Evolutionary conservation across 2,888 invertebrate species (phyloP).

Genomic region (Choristoneura rosaceana): DNA sequence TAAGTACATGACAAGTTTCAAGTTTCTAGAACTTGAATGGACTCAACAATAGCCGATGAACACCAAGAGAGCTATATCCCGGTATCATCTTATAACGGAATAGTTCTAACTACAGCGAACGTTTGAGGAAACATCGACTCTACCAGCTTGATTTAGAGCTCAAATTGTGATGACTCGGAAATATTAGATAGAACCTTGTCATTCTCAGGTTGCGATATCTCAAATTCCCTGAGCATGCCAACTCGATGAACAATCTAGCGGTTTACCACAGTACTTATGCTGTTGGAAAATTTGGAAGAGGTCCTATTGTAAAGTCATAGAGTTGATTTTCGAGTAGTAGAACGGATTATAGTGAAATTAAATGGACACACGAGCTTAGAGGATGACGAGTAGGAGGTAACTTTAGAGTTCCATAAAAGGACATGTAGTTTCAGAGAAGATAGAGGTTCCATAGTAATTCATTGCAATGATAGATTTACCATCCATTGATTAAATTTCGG

Average conservation of each 20-base stretch:
- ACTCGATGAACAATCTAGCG: conserved; percentile 20
- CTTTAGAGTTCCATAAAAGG: not conserved
- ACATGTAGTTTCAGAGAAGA: too few relatives aligned
- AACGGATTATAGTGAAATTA: conserved; percentile 5
- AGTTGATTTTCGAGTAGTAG: not conserved
- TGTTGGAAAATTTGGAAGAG: not conserved
- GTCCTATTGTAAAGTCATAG: not conserved
- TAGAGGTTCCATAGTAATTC: too few relatives aligned
- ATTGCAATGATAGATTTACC: too few relatives aligned
- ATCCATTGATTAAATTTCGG: too few relatives aligned
- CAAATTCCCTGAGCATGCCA: conserved; percentile 25
- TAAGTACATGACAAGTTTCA: conserved; percentile 8
- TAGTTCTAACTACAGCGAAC: not conserved
- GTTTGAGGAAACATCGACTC: not conserved
- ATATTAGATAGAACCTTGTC: not conserved
- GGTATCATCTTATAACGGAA: not conserved
- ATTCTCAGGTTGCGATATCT: conserved; percentile 3
- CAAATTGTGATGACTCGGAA: not conserved
- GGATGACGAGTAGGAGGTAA: not conserved
- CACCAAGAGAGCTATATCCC: conserved; percentile 8
- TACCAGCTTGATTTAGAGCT: not conserved
- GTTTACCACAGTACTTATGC: not conserved
- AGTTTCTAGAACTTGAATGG: conserved; percentile 22
- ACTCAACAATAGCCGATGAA: conserved; percentile 24
- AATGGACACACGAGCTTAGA: conserved; percentile 10